Conservation (phyloP, 2,113 vertebrate species). For the Uropsilus gracilis region DNA sequence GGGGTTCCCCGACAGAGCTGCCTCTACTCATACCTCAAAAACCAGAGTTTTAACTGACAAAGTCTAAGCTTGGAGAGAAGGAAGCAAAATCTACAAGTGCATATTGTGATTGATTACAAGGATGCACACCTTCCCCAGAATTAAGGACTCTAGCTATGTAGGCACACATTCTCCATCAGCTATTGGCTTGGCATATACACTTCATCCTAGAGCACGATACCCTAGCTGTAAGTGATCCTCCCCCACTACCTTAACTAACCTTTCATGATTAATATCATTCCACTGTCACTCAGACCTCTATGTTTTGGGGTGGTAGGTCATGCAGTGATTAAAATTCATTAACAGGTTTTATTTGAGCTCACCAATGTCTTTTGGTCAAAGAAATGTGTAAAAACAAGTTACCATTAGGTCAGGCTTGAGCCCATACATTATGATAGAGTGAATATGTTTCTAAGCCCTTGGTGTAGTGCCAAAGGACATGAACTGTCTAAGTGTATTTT, state of each 20-base stretch:
- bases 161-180: neutral
- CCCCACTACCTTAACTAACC: neutral
- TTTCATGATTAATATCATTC: neutral
- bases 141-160: neutral
- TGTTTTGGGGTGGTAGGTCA: neutral
- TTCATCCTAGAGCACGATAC: neutral
- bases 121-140: neutral
- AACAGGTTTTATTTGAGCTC: neutral
- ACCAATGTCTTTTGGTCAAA: neutral
- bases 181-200: neutral
- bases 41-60: neutral
- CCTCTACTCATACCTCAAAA: neutral
- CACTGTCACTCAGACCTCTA: neutral
- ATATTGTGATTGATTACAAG: neutral
- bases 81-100: neutral
- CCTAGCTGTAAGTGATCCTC: neutral
- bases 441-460: neutral
- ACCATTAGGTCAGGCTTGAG: neutral
- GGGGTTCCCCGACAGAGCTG: neutral
- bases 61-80: neutral
- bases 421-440: accelerated
- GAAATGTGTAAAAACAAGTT: neutral
- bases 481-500: neutral
- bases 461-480: neutral
- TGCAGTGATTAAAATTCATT: neutral